Conservation (phyloP, 1,140 invertebrate species). For the Ptiloglossa arizonensis region DNA sequence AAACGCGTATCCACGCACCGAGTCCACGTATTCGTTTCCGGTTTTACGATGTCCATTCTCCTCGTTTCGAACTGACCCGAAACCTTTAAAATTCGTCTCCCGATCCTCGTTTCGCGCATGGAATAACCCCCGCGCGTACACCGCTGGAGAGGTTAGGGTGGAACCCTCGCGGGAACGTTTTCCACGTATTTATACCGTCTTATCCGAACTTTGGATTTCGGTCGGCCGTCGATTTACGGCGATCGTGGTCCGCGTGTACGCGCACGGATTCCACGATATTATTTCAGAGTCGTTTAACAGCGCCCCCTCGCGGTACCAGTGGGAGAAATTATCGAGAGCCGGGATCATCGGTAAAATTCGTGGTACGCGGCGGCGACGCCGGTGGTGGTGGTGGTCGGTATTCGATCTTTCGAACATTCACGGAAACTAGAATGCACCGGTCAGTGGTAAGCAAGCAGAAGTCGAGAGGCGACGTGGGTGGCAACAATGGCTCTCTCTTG, state of each 20-base stretch:
- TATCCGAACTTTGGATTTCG: conserved; percentile 59
- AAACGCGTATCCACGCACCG: not conserved
- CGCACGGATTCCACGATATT: conserved; percentile 22
- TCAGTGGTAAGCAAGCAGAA: conserved; percentile 23
- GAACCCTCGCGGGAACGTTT: conserved; percentile 66
- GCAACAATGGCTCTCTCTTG: conserved; percentile 72
- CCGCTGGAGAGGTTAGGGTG: conserved; percentile 19
- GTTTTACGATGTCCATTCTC: conserved; percentile 53
- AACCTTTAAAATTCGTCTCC: conserved; percentile 44
- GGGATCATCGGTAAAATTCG: not conserved
- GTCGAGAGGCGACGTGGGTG: conserved; percentile 72
- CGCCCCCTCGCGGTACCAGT: no score
- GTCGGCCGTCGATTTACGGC: conserved; percentile 63
- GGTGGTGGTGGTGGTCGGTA: not conserved
- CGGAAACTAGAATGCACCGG: conserved; percentile 8
- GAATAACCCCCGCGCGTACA: conserved; percentile 6
- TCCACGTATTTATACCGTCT: conserved; percentile 70
- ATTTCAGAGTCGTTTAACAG: not conserved
- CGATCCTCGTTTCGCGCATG: conserved; percentile 14
- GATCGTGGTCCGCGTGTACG: conserved; percentile 33
- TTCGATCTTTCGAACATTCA: conserved; percentile 19
- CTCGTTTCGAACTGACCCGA: conserved; percentile 16
- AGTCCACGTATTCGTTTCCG: conserved; percentile 18
- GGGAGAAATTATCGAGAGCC: not conserved
- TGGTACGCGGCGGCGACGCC: no score